Evolutionary conservation across 2,888 invertebrate genomes (phyloP), one percentile per base, ranked within the genome.

Genomic region (Drosophila anomalata): DNA sequence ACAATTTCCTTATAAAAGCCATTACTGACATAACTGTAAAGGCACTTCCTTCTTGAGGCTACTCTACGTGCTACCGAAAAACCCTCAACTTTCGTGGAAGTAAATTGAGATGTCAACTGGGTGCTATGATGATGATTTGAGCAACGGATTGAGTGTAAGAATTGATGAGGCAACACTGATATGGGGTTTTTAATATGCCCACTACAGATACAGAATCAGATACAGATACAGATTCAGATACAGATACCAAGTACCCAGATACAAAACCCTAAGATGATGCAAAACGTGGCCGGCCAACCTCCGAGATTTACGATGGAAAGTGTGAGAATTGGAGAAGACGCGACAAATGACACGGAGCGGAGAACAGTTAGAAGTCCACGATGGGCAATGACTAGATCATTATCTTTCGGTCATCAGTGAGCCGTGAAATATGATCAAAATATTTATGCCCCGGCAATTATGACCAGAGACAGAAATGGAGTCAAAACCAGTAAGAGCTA

Each of bases 371-470:
- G 77, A 68, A 76, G 63, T 61, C 69, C 60, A 56, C 47, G 47
- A 65, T 58, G 62, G 63, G 22, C 47, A 66, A 67, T 78, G 80
- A 80, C 75, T 73, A 76, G 75, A 78, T 78, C 74, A 75, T 68
- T 74, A 85, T 85, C 54, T 41, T n/a, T 48, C 48, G 59, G 61
- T 66, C 67, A 70, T 68, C 73, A 76, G 53, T 81, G 75, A 77
- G 66, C 79, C 84, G 79, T 86, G 87, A 87, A 86, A 87, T 87
- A 86, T 87, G 83, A 87, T 83, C 86, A 87, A 83, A 87, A 87
- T 79, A 81, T 81, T 81, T 79, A 68, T 83, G 76, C 62, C 54
- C 56, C 69, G 67, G 75, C 76, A 82, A 79, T 85, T 82, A 79
- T 85, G 69, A 78, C 52, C 51, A 53, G 55, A 73, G 58, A 70